A percentile compares a stretch with the other conserved stretches of the same genome.
Conservation (phyloP, 2,888 invertebrate genomes). For the Strigamia crassipes region DNA sequence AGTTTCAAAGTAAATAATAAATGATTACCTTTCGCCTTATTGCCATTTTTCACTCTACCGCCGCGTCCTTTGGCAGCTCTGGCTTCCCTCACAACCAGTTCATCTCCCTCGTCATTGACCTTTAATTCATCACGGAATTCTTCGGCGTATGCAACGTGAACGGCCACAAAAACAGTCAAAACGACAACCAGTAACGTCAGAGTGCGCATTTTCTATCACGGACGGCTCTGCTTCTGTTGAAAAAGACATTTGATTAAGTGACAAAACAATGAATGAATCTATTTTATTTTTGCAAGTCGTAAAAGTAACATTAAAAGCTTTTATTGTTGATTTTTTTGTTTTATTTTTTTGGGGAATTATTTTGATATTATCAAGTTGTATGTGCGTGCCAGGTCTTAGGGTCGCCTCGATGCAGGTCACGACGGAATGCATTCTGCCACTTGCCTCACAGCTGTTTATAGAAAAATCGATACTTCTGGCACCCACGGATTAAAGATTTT, state of each 20-base stretch:
- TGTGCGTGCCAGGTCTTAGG: conserved; percentile 22
- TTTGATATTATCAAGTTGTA: conserved; percentile 27
- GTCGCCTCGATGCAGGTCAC: conserved; percentile 34
- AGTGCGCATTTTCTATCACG: conserved; percentile 13
- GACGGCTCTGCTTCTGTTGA: conserved; percentile 10
- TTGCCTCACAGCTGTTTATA: conserved; percentile 30
- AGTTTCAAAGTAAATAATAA: background rate
- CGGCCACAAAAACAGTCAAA: conserved; percentile 28
- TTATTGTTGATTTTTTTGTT: background rate
- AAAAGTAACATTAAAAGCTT: background rate
- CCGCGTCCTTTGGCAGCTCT: conserved; percentile 44
- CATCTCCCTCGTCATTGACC: conserved; percentile 50
- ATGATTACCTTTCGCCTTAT: conserved; percentile 39
- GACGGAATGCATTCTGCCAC: conserved; percentile 31
- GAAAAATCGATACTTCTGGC: conserved; percentile 28
- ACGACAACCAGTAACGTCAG: background rate
- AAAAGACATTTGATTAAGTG: no score
- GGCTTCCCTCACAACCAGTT: conserved; percentile 48
- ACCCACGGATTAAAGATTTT: conserved; percentile 20
- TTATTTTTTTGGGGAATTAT: background rate
- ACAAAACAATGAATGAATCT: no score
- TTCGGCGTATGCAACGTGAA: background rate
- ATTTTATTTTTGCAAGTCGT: no score
- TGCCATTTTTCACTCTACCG: conserved; percentile 12
- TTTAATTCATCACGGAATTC: conserved; percentile 46